Evolutionary conservation across 1,140 invertebrate genomes (phyloP), one percentile per base, ranked within the genome.

Genomic region (Copidosoma floridanum): DNA sequence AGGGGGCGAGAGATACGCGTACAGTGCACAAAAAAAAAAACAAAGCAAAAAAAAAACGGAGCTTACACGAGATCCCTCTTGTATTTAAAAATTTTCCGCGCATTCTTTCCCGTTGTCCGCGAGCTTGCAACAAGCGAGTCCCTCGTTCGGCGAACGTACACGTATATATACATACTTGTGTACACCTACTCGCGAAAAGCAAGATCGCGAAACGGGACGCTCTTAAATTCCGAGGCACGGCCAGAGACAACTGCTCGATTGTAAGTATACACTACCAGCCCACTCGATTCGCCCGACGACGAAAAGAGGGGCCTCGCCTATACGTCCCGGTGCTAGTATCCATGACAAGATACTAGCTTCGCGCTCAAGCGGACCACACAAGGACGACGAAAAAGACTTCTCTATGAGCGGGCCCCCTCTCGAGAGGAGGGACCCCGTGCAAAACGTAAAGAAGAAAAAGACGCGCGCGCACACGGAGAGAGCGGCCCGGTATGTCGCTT

Each of bases 11-110:
- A 57, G 38, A 50, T n/a, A n/a, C n/a, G n/a, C n/a, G n/a, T n/a
- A 57, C 32, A 38, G 14, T 11, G 8, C 11, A 50, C 32, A 35
- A 56, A 44, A 21, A 10, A 35, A 20, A 24, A 47, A 54, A n/a
- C n/a, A n/a, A n/a, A n/a, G n/a, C n/a, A n/a, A n/a, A n/a, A n/a
- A n/a, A n/a, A n/a, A n/a, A n/a, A n/a, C n/a, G n/a, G n/a, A n/a
- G n/a, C n/a, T n/a, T 48, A 61, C 51, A 54, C 24, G 44, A 61
- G 43, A 55, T 40, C 32, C 44, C 51, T 47, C 43, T 48, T 54
- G 35, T 55, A 54, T 61, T 48, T 55, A 54, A 40, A 54, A n/a
- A 61, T 54, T 61, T 53, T 61, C 29, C 58, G 55, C 43, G 44
- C 51, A 61, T 61, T 60, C 57, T 37, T 26, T 20, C 7, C 23